Base-by-base conservation (phyloP, 2,113 vertebrate genomes). In the Condylura cristata region DNA sequence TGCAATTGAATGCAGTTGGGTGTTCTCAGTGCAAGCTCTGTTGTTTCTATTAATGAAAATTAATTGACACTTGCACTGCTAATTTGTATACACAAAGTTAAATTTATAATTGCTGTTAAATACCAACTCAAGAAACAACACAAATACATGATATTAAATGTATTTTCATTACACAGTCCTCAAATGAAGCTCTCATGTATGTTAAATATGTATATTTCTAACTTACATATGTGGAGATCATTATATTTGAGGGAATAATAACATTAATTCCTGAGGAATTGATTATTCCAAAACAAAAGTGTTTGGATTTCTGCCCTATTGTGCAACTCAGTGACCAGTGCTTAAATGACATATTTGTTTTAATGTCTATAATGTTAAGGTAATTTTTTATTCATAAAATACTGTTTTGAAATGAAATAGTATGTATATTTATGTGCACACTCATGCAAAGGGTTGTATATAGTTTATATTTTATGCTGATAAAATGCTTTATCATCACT, bases 41-140 rank as follows among this genome's bases (percentile, higher is more conserved):
- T 84, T 94, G 61, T 91, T 94, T 93, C 84, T 93, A 95, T 90
- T 96, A 96, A 94, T 94, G 80, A 87, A 96, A 93, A 91, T 91
- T 95, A 93, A 95, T 94, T 96, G 89, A 86, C 94, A 87, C 37
- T 80, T 96, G 14, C 16, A 76, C 91, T 93, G 70, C 32, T 93
- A 95, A 95, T 90, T 96, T 93, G 5, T 91, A 28, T 92, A 86
- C 65, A 89, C 66, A 91, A 81, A 91, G 46, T 78, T 78, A 96
- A 76, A 85, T 96, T 95, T 90, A 84, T 96, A 93, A 95, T 85
- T 80, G 13, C 48, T 91, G 94, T 81, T 93, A 96, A 95, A 93
- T 61, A 63, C 2, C 8, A 91, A 71, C 16, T 94, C 22, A 75
- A 91, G 74, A 95, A 92, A 34, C 30, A 71, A 66, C 8, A 56